phyloP scores from a whole-genome alignment of 2,797 vertebrate genomes.

The Lacerta agilis region DNA sequence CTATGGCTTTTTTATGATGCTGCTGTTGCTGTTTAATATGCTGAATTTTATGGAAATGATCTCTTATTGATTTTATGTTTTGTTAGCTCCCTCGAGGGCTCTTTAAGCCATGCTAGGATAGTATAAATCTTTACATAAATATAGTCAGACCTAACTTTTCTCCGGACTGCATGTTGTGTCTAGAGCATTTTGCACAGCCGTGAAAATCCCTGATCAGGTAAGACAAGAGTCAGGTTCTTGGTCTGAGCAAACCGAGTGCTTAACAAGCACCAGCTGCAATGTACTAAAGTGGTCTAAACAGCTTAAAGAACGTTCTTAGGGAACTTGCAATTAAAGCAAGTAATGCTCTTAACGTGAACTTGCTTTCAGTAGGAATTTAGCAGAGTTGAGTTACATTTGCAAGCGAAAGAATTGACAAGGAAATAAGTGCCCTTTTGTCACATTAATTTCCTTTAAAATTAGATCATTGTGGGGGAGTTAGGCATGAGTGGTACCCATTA shows the following conservation, averaged over 20 bases:
- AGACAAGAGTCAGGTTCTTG: rapidly evolving
- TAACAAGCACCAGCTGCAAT: rapidly evolving
- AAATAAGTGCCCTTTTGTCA: constrained; percentile 9
- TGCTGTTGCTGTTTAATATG: background rate
- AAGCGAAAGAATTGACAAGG: background rate
- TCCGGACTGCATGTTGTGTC: background rate
- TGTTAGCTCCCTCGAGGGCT: background rate
- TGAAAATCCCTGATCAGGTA: background rate
- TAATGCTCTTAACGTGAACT: background rate
- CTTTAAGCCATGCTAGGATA: background rate
- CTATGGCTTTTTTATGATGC: background rate
- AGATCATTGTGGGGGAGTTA: background rate
- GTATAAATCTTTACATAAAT: background rate
- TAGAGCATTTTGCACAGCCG: background rate
- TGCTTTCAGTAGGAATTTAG: background rate
- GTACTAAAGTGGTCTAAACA: background rate
- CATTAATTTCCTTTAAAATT: constrained; percentile 16
- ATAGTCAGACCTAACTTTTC: background rate
- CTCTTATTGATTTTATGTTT: constrained; percentile 2
- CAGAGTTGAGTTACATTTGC: background rate
- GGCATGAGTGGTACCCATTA: background rate
- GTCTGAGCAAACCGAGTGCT: background rate
- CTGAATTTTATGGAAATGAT: constrained; percentile 12
- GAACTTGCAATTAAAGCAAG: background rate
- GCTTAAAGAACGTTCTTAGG: background rate